phyloP scores from a whole-genome alignment of 1,140 invertebrate genomes.

The Listronotus bonariensis region DNA sequence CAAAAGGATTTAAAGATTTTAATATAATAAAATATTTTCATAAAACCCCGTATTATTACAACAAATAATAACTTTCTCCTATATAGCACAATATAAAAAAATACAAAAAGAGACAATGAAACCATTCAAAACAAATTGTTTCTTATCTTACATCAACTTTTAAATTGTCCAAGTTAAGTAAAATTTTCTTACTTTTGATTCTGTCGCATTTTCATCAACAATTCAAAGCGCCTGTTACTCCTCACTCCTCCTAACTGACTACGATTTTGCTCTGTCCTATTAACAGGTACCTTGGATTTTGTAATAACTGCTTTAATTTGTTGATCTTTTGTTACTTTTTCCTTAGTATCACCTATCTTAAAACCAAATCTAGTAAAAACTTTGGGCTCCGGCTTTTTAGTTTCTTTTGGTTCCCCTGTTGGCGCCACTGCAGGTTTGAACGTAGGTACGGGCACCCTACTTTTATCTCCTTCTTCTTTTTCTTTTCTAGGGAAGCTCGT shows the following conservation, averaged over 20 bases:
- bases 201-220: conserved; percentile 38
- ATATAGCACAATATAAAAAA: too few species aligned
- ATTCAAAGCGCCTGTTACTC: conserved; percentile 39
- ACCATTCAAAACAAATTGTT: too few species aligned
- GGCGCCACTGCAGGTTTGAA: too few species aligned
- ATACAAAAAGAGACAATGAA: too few species aligned
- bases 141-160: too few species aligned
- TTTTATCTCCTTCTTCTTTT: conserved; percentile 1
- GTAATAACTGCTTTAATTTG: conserved; percentile 18
- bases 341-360: conserved; percentile 4
- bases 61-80: too few species aligned
- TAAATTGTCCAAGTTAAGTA: too few species aligned
- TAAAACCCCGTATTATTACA: too few species aligned
- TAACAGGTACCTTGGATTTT: conserved; percentile 22
- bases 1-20: too few species aligned
- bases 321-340: conserved; percentile 8
- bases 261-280: conserved; percentile 22
- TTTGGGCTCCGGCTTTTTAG: neutral
- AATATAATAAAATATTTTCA: too few species aligned
- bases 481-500: conserved; percentile 1
- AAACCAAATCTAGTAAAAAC: conserved; percentile 23
- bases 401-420: too few species aligned
- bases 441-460: neutral
- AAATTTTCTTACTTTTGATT: neutral
- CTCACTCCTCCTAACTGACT: conserved; percentile 32